Base-by-base conservation (phyloP, 2,888 invertebrate genomes). In the Rhimphoctona megacephalus region DNA sequence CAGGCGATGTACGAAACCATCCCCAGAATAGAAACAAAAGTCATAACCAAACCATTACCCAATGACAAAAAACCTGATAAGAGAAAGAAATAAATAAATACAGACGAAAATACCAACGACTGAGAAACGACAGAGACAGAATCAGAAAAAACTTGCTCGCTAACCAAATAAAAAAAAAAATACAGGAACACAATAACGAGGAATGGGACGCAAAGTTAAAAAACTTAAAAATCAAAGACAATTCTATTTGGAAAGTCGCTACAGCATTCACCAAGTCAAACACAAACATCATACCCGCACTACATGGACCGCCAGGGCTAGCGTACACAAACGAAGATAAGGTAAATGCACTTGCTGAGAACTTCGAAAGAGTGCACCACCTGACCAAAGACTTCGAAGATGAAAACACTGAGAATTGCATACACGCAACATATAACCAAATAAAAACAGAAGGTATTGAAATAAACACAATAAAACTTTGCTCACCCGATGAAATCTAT, bases 301-400 rank as follows among this genome's bases (percentile, higher is more conserved):
- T 64, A 33, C 64, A 33, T 30, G 64, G 64, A 8, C 64, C 64
- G 6, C 11, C 14, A 33, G 64, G 64, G 14, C 64, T 64, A 17
- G 64, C 33, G 17, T 64, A 33, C 33, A 33, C 30, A 33, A 33
- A 64, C 17, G 33, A 64, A 33, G 64, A 64, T 14, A 64, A 64
- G 64, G 64, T 33, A 1, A 66, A 66, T 33, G 36, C 17, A 5
- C 19, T 66, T 7, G 66, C 36, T 7, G 66, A 66, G 17, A 66
- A 66, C 66, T 33, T 66, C 36, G 66, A 66, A 19, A 66, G 66
- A 36, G 66, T 66, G 1, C 66, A 66, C 19, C 66, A 66, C 36
- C 36, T 66, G 4, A 66, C 66, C 3, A 36, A 66, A 66, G 19
- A 66, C 11, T 8, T 36, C 3, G 66, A 36, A 36, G 33, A 36